Evolutionary conservation across 2,888 invertebrate genomes (phyloP), one percentile per base, ranked within the genome.

Genomic region (Meiosimyza platycephala): DNA sequence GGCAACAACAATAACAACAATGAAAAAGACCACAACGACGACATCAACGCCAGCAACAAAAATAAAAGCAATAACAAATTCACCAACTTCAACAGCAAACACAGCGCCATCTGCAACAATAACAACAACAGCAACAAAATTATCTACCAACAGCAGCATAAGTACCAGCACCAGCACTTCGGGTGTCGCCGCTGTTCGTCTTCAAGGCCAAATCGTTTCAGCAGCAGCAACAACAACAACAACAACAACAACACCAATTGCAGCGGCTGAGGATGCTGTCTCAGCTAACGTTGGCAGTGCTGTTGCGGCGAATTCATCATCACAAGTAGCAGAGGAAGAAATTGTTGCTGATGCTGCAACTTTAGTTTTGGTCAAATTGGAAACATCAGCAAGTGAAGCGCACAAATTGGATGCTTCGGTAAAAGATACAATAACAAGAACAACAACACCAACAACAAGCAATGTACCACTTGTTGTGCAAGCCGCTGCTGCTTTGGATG

Each of bases 391-490:
- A 33, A 62, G 16, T 54, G 67, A 60, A 3, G 60, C n/a, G 40
- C 9, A 63, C 57, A 52, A 47, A 16, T 55, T 15, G 16, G 48
- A 48, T 57, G 67, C 33, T 50, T 12, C 51, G 50, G 18, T 51
- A 48, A 50, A 51, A 63, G 13, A 55, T 62, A 11, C 22, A 55
- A 52, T 28, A 51, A 28, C 22, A 55, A 52, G 18, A 51, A 28
- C n/a, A 71, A 28, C 72, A 69, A 57, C 68, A 57, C 16, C 28
- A 51, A 28, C 18, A 71, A 28, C 72, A 69, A 52, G 28, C 52
- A 70, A 71, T 18, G 76, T 64, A 57, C 16, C 81, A 80, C 79
- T 80, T 80, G 82, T 82, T 81, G 82, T 16, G 51, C 33, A 16
- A 52, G 52, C 47, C 9, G 51, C 76, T 51, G 52, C 16, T 68